These are phyloP conservation scores for Dicyrtomina minuta DNA, from an alignment of 2,888 invertebrate genomes.

Conservation along the genomic window DNA sequence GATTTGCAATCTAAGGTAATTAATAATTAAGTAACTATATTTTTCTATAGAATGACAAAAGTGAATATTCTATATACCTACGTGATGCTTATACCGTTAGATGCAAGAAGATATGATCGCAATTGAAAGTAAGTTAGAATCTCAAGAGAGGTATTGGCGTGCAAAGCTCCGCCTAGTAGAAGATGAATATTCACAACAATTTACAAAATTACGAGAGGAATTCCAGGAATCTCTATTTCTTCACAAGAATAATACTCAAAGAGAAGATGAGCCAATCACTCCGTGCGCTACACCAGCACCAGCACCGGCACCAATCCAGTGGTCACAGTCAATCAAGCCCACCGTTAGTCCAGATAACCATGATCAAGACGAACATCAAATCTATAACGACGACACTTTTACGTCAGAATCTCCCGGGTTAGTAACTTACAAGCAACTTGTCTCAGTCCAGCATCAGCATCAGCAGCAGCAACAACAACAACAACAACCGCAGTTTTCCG, in stretches of 20 bases:
- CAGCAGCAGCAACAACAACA: too few relatives aligned
- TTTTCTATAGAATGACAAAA: neutral
- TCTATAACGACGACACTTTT: too few relatives aligned
- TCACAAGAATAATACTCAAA: too few relatives aligned
- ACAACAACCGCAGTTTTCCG: too few relatives aligned
- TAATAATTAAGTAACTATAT: neutral
- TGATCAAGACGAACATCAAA: too few relatives aligned
- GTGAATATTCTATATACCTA: neutral
- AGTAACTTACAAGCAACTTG: too few relatives aligned
- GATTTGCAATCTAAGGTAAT: conserved; percentile 21
- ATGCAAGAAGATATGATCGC: conserved; percentile 22
- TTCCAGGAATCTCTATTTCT: conserved; percentile 27
- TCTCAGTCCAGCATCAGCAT: too few relatives aligned
- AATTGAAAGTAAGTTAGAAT: conserved; percentile 34
- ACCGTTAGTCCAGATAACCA: too few relatives aligned
- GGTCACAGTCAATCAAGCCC: too few relatives aligned
- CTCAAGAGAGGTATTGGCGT: conserved; percentile 44
- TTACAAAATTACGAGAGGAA: conserved; percentile 39
- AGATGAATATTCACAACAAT: conserved; percentile 38
- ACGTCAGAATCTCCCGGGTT: too few relatives aligned
- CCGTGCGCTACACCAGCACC: too few relatives aligned
- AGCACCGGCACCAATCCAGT: neutral
- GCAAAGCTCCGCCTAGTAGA: conserved; percentile 38
- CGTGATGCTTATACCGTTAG: neutral
- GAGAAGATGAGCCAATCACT: too few relatives aligned